Evolutionary conservation across 2,113 vertebrate species (phyloP).

Genomic region (Ctenomys sociabilis): DNA sequence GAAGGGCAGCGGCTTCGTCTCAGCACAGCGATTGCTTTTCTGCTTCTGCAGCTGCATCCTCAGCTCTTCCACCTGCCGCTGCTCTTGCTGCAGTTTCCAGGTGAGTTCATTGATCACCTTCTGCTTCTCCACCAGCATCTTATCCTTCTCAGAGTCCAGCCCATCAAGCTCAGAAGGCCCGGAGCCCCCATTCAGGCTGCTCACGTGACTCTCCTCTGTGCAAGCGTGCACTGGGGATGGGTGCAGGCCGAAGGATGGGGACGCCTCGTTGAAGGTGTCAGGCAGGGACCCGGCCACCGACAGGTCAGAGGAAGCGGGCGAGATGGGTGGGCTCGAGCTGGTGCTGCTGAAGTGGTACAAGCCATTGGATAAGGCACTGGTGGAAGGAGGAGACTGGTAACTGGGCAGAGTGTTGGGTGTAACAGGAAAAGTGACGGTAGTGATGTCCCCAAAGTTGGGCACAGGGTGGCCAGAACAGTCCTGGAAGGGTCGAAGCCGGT

Average conservation of each 20-base stretch:
- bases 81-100: conserved; percentile 97
- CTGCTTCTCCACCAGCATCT: conserved; percentile 99
- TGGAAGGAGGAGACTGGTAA: conserved; percentile 92
- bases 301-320: conserved; percentile 95
- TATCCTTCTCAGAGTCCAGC: conserved; percentile 95
- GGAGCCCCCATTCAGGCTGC: conserved; percentile 84
- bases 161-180: conserved; percentile 87
- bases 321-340: conserved; percentile 96
- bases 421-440: conserved; percentile 94
- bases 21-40: conserved; percentile 87
- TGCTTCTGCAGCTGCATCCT: conserved; percentile 96
- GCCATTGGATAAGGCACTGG: conserved; percentile 90
- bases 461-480: conserved; percentile 87
- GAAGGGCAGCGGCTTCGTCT: conserved; percentile 88
- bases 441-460: conserved; percentile 91
- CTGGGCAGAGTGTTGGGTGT: conserved; percentile 90
- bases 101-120: conserved; percentile 99
- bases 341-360: conserved; percentile 96
- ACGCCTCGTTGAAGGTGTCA: conserved; percentile 94
- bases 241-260: conserved; percentile 91
- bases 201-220: conserved; percentile 90
- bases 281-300: conserved; percentile 94
- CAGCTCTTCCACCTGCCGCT: conserved; percentile 96
- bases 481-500: conserved; percentile 95
- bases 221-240: conserved; percentile 88